These are phyloP conservation scores for Drosophila lacicola DNA, from an alignment of 2,888 invertebrate species.

Conservation along the genomic window DNA sequence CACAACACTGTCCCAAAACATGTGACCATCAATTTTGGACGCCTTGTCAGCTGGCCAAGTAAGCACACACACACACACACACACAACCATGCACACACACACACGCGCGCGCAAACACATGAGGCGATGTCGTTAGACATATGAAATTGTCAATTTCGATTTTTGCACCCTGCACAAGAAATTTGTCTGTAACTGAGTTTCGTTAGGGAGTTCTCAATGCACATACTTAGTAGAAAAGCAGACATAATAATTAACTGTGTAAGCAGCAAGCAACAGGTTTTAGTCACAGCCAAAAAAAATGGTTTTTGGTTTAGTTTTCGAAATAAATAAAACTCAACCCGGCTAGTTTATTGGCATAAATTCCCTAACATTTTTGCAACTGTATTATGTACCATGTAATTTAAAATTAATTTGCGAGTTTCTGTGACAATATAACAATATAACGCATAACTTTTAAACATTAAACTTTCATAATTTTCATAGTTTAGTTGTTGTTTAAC, in stretches of 20 bases:
- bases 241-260: not conserved
- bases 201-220: not conserved
- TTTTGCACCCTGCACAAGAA: conserved; percentile 30
- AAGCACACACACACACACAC: conserved; percentile 3
- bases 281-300: too few species aligned
- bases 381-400: too few species aligned
- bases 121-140: conserved; percentile 3
- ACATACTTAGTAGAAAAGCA: too few species aligned
- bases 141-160: conserved; percentile 42
- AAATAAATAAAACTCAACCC: not conserved
- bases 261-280: too few species aligned
- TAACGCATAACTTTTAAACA: too few species aligned
- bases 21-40: conserved; percentile 81
- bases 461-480: too few species aligned
- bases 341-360: too few species aligned
- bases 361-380: too few species aligned
- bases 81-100: conserved; percentile 7
- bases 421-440: too few species aligned
- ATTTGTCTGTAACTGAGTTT: not conserved
- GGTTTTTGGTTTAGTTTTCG: too few species aligned
- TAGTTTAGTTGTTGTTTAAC: not conserved
- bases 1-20: conserved; percentile 45
- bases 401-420: too few species aligned
- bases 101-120: conserved; percentile 1
- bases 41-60: conserved; percentile 41